phyloP scores from a whole-genome alignment of 2,113 vertebrate species.

The Catharus fuscescens region DNA sequence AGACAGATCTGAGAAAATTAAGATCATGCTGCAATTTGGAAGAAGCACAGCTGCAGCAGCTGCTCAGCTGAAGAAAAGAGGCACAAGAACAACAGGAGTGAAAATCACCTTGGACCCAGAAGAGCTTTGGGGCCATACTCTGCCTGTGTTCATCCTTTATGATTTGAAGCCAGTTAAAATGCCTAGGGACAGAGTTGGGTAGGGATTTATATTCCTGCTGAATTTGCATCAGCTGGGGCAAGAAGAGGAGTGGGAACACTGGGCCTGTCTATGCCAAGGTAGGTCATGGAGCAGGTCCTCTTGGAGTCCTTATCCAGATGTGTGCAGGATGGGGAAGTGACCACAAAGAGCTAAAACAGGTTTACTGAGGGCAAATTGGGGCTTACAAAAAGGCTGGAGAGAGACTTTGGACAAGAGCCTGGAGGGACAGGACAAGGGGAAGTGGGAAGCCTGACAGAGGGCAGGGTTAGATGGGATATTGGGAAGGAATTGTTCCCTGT shows the following conservation, averaged over 20 bases:
- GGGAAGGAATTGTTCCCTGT: background rate
- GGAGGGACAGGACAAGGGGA: background rate
- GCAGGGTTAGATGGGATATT: background rate
- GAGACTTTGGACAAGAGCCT: background rate
- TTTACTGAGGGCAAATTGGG: background rate
- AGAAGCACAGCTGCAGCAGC: constrained; percentile 48
- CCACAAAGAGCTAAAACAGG: background rate
- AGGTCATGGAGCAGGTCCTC: background rate
- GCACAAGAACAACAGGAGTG: background rate
- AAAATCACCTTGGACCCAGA: background rate
- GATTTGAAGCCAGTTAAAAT: background rate
- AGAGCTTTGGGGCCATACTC: background rate
- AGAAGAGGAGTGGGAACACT: background rate
- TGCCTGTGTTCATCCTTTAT: background rate
- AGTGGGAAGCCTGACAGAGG: background rate
- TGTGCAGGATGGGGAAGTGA: background rate
- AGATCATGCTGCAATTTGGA: background rate
- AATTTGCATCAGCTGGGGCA: background rate
- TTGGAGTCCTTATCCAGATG: background rate
- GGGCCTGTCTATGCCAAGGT: background rate
- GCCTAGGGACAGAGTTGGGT: background rate
- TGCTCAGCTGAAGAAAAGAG: background rate
- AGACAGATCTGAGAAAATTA: constrained; percentile 49
- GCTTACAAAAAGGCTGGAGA: background rate
- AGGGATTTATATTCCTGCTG: background rate